Base-by-base conservation (phyloP, 2,888 invertebrate species). In the Lasioglossum vierecki region DNA sequence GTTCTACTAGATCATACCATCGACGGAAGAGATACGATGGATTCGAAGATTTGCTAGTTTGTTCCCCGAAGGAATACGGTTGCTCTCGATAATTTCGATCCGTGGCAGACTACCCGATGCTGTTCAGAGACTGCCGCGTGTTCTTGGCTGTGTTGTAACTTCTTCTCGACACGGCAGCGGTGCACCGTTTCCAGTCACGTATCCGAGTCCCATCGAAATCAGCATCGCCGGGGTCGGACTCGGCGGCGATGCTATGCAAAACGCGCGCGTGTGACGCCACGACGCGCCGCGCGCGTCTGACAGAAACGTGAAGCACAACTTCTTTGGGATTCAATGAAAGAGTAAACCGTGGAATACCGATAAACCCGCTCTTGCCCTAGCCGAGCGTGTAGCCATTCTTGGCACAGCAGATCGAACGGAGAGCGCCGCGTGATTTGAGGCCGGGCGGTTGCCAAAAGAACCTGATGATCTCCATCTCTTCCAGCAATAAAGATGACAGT, bases 401-500 rank as follows among this genome's bases (percentile, higher is more conserved):
- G 85, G 86, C 88, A 86, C 79, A 39, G 72, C 46, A 4, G 41
- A 35, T 39, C n/a, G 77, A 66, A 39, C 49, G 26, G 26, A 44
- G 75, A 13, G 5, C 39, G 68, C 26, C 49, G 72, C 49, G 72
- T 41, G 46, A 73, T 75, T 70, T 49, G 53, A 46, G 60, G 15
- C 9, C 35, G 35, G 44, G 68, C 79, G 41, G 74, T 79, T 81
- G 74, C 75, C 87, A 83, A 79, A 68, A 72, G 68, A 11, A 39
- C 39, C 79, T 60, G 82, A 89, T 80, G 81, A 82, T 82, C 75
- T 73, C 68, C 73, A 68, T 80, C 80, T 76, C 80, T 60, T 68
- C 66, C 73, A 49, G 66, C 66, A 80, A 84, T 85, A 85, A 87
- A 85, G 77, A 84, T 79, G 82, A 73, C 70, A 76, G 83, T 78